Conservation (phyloP, 2,888 invertebrate species). For the Tolmerus cingulatus region DNA sequence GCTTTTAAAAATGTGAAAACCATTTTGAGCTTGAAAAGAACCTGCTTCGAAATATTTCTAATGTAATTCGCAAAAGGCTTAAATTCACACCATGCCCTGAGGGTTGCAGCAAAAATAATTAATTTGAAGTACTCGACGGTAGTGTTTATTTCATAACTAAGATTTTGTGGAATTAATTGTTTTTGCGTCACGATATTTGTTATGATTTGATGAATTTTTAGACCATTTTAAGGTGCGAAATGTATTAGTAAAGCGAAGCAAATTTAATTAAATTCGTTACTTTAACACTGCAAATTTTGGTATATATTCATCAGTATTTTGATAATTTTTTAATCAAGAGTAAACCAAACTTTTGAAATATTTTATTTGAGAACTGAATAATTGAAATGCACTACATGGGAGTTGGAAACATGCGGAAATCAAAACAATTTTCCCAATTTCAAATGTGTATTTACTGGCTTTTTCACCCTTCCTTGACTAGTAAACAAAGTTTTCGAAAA, state of each 20-base stretch:
- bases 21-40: background rate
- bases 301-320: background rate
- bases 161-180: background rate
- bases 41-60: background rate
- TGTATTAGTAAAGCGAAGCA: too few relatives aligned
- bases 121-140: background rate
- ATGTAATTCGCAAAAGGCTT: background rate
- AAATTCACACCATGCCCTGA: background rate
- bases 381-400: background rate
- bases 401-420: background rate
- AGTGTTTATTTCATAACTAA: too few relatives aligned
- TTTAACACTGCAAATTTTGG: background rate
- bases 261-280: too few relatives aligned
- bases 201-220: background rate
- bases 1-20: background rate
- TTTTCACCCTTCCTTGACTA: background rate
- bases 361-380: background rate
- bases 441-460: background rate
- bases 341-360: background rate
- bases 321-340: background rate
- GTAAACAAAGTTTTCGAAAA: background rate
- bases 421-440: background rate
- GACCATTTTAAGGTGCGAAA: background rate
- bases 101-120: background rate
- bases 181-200: background rate